phyloP scores from a whole-genome alignment of 2,113 vertebrate genomes.

The Silurus meridionalis region DNA sequence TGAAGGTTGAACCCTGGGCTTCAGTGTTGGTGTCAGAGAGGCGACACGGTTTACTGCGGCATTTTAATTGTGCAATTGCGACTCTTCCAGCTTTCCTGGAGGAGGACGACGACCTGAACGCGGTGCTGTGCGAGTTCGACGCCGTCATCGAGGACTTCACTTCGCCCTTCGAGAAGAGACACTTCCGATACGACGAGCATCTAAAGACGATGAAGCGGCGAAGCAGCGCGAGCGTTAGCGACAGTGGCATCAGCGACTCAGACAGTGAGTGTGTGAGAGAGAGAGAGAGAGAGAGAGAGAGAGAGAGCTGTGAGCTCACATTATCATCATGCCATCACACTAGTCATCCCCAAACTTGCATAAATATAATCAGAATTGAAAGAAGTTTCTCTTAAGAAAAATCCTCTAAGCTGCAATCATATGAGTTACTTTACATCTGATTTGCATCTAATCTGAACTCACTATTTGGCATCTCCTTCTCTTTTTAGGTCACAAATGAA shows the following conservation, averaged over 20 bases:
- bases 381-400: background rate
- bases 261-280: constrained; percentile 89
- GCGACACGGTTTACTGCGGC: background rate
- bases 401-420: background rate
- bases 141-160: constrained; percentile 91
- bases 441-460: background rate
- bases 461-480: background rate
- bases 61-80: background rate
- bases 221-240: constrained; percentile 89
- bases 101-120: constrained; percentile 74
- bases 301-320: background rate
- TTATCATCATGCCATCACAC: background rate
- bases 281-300: constrained; percentile 88
- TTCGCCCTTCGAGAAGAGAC: constrained; percentile 84
- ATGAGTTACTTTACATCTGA: constrained; percentile 6
- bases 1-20: background rate
- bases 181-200: constrained; percentile 88
- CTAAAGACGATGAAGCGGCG: constrained; percentile 87
- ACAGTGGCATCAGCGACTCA: constrained; percentile 90
- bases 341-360: background rate
- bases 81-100: constrained; percentile 37
- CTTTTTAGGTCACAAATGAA: background rate
- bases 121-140: constrained; percentile 89
- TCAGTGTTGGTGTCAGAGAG: too few relatives aligned
- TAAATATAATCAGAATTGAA: background rate